Evolutionary conservation across 2,113 vertebrate genomes (phyloP), one percentile per base, ranked within the genome.

Genomic region (Labeo rohita): DNA sequence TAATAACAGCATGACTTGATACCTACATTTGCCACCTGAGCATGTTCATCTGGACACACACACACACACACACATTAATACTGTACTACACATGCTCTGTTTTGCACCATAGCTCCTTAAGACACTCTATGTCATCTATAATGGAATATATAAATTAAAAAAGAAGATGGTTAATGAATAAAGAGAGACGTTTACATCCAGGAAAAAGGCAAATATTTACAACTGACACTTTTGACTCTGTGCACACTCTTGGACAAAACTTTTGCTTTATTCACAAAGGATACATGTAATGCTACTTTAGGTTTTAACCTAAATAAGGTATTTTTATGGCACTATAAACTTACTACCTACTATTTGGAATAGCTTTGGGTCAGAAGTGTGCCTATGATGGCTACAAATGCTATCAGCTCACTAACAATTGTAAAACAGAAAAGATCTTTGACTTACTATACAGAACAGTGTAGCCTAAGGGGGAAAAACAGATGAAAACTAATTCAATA

Each of bases 1-100:
- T 49, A 74, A 74, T 49, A 74, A n/a, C 72, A 74, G 23, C 72
- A 74, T 49, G 45, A n/a, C 45, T 7, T 74, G n/a, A 66, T 39
- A 39, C 21, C 18, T 59, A 59, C 8, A 59, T 59, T 21, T 59
- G 0, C 56, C 56, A 59, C 18, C 18, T 59, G 56, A n/a, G 18
- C 18, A 21, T 59, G 21, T 21, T 59, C 23, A 49, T 11, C 10
- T 7, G 21, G 43, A 49, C 43, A 49, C 72, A 49, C 70, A 73
- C 18, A 73, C 16, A 73, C 16, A 39, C 34, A 63, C 9, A 63
- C 21, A 28, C 11, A n/a, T n/a, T 9, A 8, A 11, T 5, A 65
- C 11, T 65, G 23, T 34, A 65, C 28, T 59, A 59, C 2, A 21
- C 3, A 50, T 12, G 56, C 8, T 21, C 21, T 59, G 39, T 45